Evolutionary conservation across 92 coral and sea anemone species (phyloP), one percentile per base, ranked within the genome.

Genomic region (Porites lobata): DNA sequence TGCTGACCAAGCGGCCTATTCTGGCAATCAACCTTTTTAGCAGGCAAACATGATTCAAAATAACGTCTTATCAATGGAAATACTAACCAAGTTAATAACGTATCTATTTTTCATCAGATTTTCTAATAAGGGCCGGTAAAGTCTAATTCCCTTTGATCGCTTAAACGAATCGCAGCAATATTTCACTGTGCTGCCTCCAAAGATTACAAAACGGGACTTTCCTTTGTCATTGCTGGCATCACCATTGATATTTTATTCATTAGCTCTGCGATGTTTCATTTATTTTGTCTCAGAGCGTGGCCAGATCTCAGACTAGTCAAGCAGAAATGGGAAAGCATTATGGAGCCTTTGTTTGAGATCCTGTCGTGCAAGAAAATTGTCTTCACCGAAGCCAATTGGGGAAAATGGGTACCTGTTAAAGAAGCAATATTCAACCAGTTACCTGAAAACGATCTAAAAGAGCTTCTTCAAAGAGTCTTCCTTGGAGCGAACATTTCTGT

Each of bases 391-490:
- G 95, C 84, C 2, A 53, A 85, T 72, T 84, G 92, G 7, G 98
- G 96, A 7, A 78, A 84, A 56, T 94, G 98, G 98, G 84, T 93
- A 18, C 67, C 51, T 15, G 83, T 84, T 65, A 67, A 90, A 32
- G 90, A 94, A 1, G 90, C 81, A 2, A 57, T 68, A 18, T 76
- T 92, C 61, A 85, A 92, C 22, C 26, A 18, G 13, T 22, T 80
- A 1, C 6, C 51, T 26, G 63, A 54, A 15, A 68, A 20, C 50
- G 89, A 69, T 12, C 64, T 66, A 1, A 43, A 69, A n/a, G 47
- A 58, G 6, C 71, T 79, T 24, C 84, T 91, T 13, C 47, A 72
- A 14, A 24, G 80, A 7, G 63, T 83, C 15, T 56, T 91, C 63
- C 71, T 81, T 15, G 18, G 64, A 50, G 79, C 81, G 9, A 64